Evolutionary conservation across 2,888 invertebrate genomes (phyloP), one percentile per base, ranked within the genome.

Genomic region (Subacronicta megacephala): DNA sequence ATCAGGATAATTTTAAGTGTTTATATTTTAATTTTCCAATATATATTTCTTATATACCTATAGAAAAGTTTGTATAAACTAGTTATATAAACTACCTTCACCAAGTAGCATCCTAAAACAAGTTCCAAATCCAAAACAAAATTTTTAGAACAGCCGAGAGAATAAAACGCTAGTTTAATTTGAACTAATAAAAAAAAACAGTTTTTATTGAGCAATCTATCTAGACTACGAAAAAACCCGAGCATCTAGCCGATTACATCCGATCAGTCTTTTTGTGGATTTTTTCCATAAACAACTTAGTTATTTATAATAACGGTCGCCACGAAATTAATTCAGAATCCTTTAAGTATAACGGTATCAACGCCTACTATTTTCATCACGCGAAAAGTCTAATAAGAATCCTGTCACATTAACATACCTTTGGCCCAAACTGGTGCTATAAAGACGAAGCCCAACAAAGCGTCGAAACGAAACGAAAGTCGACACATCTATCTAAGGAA

Each of bases 401-500:
- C 70, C 72, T 67, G 67, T 61, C 66, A 63, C 56, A 75, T 75
- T 72, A 77, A 23, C 69, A 72, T 72, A 75, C 63, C 69, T 74
- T 76, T 75, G 69, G 62, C 54, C 71, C 46, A 71, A 77, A 76
- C 66, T 69, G 58, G 76, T 74, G 47, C 56, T 58, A 75, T 75
- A 73, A 73, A 75, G 62, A 50, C 57, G 37, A 40, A 36, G 37
- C 40, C 52, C 61, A 65, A 75, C 68, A 71, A 78, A 68, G 63
- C 61, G 26, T 31, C 51, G 55, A 72, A 76, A 75, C 46, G 79
- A 79, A 78, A 75, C 49, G 79, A 79, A 78, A 79, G 79, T 73
- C 61, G 63, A 72, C 61, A 56, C 38, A 63, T 55, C 57, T 75
- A 66, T 66, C 64, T 66, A 68, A 72, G 84, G 90, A 86, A 89